A percentile compares a stretch with the other conserved stretches of the same genome.
Conservation (phyloP, 2,113 vertebrate species). For the Dermatemys mawii region DNA sequence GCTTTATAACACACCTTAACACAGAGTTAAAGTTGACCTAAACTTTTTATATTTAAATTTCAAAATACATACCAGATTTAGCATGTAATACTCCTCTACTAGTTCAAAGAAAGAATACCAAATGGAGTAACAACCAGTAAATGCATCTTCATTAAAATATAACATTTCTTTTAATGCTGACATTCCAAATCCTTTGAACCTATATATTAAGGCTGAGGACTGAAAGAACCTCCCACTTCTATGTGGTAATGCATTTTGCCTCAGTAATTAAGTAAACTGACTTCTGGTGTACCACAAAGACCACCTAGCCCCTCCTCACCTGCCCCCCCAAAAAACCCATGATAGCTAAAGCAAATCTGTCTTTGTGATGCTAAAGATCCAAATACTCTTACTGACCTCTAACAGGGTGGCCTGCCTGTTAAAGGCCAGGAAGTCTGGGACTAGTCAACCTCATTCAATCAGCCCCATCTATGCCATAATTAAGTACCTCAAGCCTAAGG, state of each 20-base stretch:
- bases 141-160: not conserved
- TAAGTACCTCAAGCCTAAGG: too few species aligned
- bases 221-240: not conserved
- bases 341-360: not conserved
- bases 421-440: too few species aligned
- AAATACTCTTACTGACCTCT: not conserved
- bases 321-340: not conserved
- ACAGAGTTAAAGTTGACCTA: not conserved
- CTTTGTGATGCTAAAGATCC: not conserved
- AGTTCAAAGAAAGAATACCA: not conserved
- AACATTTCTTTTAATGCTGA: not conserved
- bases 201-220: not conserved
- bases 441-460: too few species aligned
- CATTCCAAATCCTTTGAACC: not conserved
- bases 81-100: not conserved
- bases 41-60: not conserved
- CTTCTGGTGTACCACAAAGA: not conserved
- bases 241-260: not conserved
- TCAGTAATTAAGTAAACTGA: not conserved
- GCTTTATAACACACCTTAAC: not conserved
- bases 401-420: too few species aligned
- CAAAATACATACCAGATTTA: not conserved
- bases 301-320: too few species aligned
- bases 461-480: too few species aligned
- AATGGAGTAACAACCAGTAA: not conserved